Conservation (phyloP, 2,888 invertebrate species). For the Melangyna quadrimaculata region DNA sequence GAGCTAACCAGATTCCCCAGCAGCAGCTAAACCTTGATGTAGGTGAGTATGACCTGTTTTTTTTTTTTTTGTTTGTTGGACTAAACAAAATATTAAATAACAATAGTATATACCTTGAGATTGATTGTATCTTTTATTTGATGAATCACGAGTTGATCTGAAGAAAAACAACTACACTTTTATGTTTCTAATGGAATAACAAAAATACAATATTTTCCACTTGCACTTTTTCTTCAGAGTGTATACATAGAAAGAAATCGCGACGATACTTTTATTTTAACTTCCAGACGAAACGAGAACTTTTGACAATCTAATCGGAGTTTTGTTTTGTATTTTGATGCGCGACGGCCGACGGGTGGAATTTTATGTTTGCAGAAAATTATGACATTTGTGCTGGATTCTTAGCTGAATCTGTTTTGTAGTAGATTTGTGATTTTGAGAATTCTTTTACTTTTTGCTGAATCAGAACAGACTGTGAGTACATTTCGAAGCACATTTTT, state of each 20-base stretch:
- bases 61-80: slow-evolving; percentile 3
- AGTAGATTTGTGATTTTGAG: neutral
- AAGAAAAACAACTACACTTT: neutral
- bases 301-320: slow-evolving; percentile 54
- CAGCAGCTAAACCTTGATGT: neutral
- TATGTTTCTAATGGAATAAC: neutral
- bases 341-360: slow-evolving; percentile 16
- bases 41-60: neutral
- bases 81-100: neutral
- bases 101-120: slow-evolving; percentile 5
- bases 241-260: neutral
- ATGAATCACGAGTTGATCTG: neutral
- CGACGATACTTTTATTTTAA: neutral
- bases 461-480: neutral
- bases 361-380: slow-evolving; percentile 31
- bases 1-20: slow-evolving; percentile 36
- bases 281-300: slow-evolving; percentile 37
- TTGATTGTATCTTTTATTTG: neutral
- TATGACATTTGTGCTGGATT: slow-evolving; percentile 38
- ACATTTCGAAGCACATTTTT: neutral
- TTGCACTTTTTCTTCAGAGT: slow-evolving; percentile 24
- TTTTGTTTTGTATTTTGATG: slow-evolving; percentile 56
- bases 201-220: slow-evolving; percentile 48
- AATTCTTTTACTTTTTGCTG: neutral
- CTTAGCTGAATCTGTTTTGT: slow-evolving; percentile 2